These are phyloP conservation scores for Glandiceps talaboti DNA, from an alignment of 53 echinoderm and acorn worm species.

Conservation along the genomic window DNA sequence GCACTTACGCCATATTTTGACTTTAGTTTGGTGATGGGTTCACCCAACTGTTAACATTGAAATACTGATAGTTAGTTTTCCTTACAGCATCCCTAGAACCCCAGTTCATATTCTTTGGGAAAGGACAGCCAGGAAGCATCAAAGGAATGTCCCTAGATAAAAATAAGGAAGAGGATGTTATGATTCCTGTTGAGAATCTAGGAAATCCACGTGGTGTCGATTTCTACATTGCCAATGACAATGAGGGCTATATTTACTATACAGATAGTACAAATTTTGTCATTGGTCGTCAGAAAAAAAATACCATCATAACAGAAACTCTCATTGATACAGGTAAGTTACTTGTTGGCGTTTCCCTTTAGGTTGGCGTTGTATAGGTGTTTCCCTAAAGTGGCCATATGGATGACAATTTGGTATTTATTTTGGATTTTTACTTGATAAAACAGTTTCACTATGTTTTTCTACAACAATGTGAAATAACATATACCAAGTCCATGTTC, in stretches of 20 bases:
- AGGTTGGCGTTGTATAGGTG: too few relatives aligned
- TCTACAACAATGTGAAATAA: too few relatives aligned
- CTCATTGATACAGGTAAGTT: not conserved
- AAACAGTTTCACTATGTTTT: too few relatives aligned
- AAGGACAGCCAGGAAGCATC: conserved; percentile 77
- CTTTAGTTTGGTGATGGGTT: not conserved
- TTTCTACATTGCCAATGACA: conserved; percentile 54
- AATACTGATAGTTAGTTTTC: too few relatives aligned
- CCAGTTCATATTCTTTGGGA: conserved; percentile 72
- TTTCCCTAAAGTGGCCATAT: too few relatives aligned
- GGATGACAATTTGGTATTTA: too few relatives aligned
- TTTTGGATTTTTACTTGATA: too few relatives aligned
- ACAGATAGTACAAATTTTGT: conserved; percentile 62
- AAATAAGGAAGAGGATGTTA: conserved; percentile 32
- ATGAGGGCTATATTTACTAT: conserved; percentile 71
- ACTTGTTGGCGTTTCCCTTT: too few relatives aligned
- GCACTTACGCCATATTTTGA: too few relatives aligned
- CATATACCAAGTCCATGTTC: too few relatives aligned
- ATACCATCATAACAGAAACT: conserved; percentile 15
- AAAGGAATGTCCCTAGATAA: conserved; percentile 54
- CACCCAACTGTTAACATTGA: too few relatives aligned
- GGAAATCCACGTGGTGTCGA: conserved; percentile 82
- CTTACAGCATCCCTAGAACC: conserved; percentile 35
- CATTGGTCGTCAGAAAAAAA: conserved; percentile 58
- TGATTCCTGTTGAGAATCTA: conserved; percentile 61